Percentiles rank a stretch among this genome's conserved stretches.
Evolutionary conservation across 2,888 invertebrate genomes (phyloP).

Genomic region (Electrophaes corylata): DNA sequence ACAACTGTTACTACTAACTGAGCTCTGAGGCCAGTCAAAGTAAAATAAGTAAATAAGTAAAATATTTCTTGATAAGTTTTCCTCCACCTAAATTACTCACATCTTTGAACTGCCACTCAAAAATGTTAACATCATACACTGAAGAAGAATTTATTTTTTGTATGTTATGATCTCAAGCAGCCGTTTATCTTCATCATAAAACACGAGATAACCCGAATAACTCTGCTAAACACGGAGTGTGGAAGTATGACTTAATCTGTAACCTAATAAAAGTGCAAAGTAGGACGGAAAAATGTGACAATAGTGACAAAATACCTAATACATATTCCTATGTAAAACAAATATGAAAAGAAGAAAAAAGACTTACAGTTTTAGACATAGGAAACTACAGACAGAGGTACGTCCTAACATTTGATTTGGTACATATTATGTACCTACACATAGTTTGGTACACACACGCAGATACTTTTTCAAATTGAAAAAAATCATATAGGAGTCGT

Average conservation of each 20-base stretch:
- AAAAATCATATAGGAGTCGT: no score
- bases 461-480: no score
- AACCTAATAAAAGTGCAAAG: conserved; percentile 19
- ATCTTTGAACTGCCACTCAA: conserved; percentile 15
- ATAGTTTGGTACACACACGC: no score
- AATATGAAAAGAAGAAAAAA: no score
- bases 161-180: conserved; percentile 35
- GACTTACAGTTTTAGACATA: no score
- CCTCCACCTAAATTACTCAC: conserved; percentile 1
- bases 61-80: not conserved
- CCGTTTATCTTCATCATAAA: conserved; percentile 47
- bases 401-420: no score
- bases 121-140: conserved; percentile 8
- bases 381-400: no score
- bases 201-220: conserved; percentile 67
- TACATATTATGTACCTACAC: no score
- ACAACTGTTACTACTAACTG: no score
- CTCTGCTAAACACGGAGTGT: conserved; percentile 38
- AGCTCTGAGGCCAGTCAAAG: no score
- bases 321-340: no score
- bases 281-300: conserved; percentile 3
- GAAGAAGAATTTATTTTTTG: conserved; percentile 33
- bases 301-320: not conserved
- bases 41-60: no score
- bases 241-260: conserved; percentile 28